Evolutionary conservation across 2,797 vertebrate species (phyloP), one percentile per base, ranked within the genome.

Genomic region (Coregonus sp.): DNA sequence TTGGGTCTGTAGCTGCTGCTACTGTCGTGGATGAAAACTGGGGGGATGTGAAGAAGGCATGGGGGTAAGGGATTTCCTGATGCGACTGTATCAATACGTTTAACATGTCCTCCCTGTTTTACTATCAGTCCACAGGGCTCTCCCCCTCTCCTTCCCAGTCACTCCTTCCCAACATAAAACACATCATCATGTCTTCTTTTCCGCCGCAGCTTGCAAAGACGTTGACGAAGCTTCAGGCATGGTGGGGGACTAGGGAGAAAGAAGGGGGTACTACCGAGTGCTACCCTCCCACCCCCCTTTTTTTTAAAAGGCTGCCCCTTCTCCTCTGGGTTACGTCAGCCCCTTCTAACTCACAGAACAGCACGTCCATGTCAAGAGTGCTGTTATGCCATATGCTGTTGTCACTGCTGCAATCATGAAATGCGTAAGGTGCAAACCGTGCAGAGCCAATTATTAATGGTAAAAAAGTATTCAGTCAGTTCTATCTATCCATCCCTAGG

Each of bases 51-150:
- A 86, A 84, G 59, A 85, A 88, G 78, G 81, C 78, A 76, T 83
- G 5, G 18, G 86, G 86, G 78, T 90, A 75, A 89, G 90, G 91
- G 90, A 94, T 93, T 94, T 94, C 92, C 93, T 93, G 91, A 87
- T 84, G 83, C 78, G 75, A 88, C 80, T 82, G 88, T 88, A 94
- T 94, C 91, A 92, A 92, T 92, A 90, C 37, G 78, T 94, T 92
- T 89, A 93, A 88, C 89, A 92, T 92, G 87, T 90, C 91, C 87
- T 90, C 83, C 79, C 80, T 76, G 82, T 90, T 93, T 92, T 90
- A 93, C 90, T 89, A 85, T 89, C 73, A 82, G 85, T 84, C 84
- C 77, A 80, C 81, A 75, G 84, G 81, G 86, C 86, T 92, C 91
- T 88, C 82, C 81, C 84, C 80, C 76, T 47, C 86, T 88, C 89